Conservation (phyloP, 2,113 vertebrate species). For the Pygoscelis antarcticus region DNA sequence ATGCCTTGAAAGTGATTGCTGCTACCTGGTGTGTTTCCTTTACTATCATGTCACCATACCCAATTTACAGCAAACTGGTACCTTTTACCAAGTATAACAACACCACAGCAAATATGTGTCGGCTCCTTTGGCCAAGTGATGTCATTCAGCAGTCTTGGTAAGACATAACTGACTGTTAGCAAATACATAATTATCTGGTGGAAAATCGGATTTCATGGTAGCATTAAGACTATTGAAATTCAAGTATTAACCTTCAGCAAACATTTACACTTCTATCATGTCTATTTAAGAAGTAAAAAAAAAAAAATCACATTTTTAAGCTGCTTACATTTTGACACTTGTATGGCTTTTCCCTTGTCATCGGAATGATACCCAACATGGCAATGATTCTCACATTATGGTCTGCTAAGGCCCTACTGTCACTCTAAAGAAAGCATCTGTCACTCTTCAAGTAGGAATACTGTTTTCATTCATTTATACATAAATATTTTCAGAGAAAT, state of each 20-base stretch:
- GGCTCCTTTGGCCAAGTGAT: slow-evolving; percentile 87
- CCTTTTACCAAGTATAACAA: slow-evolving; percentile 89
- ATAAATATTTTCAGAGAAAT: not conserved
- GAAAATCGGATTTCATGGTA: not conserved
- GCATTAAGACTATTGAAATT: not conserved
- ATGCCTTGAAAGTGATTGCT: slow-evolving; percentile 91
- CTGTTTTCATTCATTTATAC: not conserved
- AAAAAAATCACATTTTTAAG: not conserved
- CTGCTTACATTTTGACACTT: not conserved
- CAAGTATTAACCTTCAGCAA: not conserved
- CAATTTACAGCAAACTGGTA: slow-evolving; percentile 89
- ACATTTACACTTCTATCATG: not conserved
- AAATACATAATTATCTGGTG: not conserved
- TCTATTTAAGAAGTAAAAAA: not conserved
- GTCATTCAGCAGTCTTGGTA: slow-evolving; percentile 92
- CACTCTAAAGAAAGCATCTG: not conserved
- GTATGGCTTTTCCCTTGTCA: not conserved
- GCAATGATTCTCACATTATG: not conserved
- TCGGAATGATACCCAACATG: not conserved
- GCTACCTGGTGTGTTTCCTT: slow-evolving; percentile 91
- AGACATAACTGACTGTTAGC: slow-evolving; percentile 37
- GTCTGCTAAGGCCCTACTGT: not conserved
- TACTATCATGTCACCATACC: slow-evolving; percentile 93
- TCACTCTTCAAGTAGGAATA: not conserved
- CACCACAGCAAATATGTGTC: slow-evolving; percentile 93